Conservation (phyloP, 2,797 vertebrate species). For the Mormyrus proboscirostris region DNA sequence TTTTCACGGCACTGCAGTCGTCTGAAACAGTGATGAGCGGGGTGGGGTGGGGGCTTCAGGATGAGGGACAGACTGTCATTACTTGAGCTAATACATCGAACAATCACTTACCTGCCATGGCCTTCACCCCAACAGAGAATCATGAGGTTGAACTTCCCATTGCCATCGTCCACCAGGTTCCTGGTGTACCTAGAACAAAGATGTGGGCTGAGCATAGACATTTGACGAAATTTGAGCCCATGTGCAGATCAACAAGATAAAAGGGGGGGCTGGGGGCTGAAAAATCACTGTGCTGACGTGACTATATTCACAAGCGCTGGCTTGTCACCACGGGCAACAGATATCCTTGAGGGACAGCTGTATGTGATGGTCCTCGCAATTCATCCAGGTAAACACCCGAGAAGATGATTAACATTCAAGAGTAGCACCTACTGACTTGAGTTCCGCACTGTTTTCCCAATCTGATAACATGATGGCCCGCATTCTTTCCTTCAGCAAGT, state of each 20-base stretch:
- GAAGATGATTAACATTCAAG: not conserved
- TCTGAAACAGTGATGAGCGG: not conserved
- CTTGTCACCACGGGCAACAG: not conserved
- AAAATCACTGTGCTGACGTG: not conserved
- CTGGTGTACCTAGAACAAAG: conserved; percentile 78
- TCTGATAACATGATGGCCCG: not conserved
- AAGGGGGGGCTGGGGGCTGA: not conserved
- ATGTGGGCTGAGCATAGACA: not conserved
- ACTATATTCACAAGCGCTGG: not conserved
- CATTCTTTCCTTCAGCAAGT: not conserved
- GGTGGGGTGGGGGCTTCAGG: not conserved
- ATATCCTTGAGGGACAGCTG: not conserved
- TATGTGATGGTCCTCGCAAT: not conserved
- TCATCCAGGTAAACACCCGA: not conserved
- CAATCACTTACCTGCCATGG: conserved; percentile 80
- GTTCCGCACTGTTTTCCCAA: not conserved
- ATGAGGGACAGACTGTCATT: not conserved
- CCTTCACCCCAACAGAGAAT: conserved; percentile 98
- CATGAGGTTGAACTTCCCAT: conserved; percentile 95
- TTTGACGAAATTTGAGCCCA: not conserved
- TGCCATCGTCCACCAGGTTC: conserved; percentile 89
- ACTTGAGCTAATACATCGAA: not conserved
- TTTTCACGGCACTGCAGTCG: not conserved
- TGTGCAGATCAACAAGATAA: not conserved
- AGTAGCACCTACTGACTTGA: not conserved